phyloP scores from a whole-genome alignment of 1,140 invertebrate genomes.

The Galendromus occidentalis region DNA sequence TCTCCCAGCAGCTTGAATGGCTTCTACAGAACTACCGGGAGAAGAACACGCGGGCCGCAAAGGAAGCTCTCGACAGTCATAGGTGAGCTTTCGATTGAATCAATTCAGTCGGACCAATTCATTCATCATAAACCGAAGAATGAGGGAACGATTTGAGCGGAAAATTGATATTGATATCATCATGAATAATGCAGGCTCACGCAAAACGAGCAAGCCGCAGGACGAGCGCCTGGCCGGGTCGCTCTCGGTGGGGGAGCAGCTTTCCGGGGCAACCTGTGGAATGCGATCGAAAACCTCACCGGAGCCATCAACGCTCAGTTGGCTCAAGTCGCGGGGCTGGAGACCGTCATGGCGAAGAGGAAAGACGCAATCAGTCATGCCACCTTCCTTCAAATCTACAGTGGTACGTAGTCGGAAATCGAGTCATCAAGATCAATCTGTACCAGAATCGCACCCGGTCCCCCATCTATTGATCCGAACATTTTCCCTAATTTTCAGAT shows the following conservation, averaged over 20 bases:
- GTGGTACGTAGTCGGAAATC: too few species aligned
- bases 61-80: background rate
- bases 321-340: slow-evolving; percentile 36
- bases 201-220: too few species aligned
- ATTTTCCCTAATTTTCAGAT: background rate
- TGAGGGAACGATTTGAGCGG: too few species aligned
- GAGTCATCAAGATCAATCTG: too few species aligned
- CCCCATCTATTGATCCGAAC: too few species aligned
- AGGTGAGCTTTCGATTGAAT: background rate
- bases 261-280: slow-evolving; percentile 51
- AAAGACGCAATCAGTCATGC: slow-evolving; percentile 33
- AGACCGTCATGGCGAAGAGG: slow-evolving; percentile 34
- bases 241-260: slow-evolving; percentile 42
- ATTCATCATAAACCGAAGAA: too few species aligned
- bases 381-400: background rate
- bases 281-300: slow-evolving; percentile 51
- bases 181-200: too few species aligned
- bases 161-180: too few species aligned
- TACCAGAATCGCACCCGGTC: too few species aligned
- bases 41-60: background rate
- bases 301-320: slow-evolving; percentile 44
- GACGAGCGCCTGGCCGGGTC: background rate
- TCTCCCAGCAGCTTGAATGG: background rate
- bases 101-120: too few species aligned
- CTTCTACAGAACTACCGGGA: background rate